These are phyloP conservation scores for Linnaemya tessellans DNA, from an alignment of 2,888 invertebrate species.

Conservation along the genomic window DNA sequence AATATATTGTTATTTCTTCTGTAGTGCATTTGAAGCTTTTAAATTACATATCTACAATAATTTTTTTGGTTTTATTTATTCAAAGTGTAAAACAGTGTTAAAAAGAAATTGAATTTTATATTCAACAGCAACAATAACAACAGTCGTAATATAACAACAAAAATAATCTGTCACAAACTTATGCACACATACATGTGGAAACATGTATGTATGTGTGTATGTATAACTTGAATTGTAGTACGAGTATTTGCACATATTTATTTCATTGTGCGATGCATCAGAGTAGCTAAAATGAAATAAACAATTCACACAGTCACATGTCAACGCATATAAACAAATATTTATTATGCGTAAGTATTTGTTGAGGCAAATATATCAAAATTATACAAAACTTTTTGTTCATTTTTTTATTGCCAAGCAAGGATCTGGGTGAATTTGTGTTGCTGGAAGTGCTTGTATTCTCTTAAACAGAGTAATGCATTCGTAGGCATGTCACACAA, in stretches of 20 bases:
- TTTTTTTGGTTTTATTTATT: background rate
- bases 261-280: constrained; percentile 45
- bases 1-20: background rate
- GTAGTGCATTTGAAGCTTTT: background rate
- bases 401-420: background rate
- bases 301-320: constrained; percentile 18
- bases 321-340: constrained; percentile 29
- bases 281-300: constrained; percentile 27
- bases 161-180: constrained; percentile 11
- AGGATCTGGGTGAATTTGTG: background rate
- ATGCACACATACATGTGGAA: too few relatives aligned
- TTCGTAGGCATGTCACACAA: constrained; percentile 20
- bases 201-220: background rate
- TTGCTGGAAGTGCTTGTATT: background rate
- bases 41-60: background rate
- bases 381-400: constrained; percentile 40
- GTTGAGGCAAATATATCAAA: constrained; percentile 53
- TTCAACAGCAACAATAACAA: constrained; percentile 27
- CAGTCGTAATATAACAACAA: constrained; percentile 17
- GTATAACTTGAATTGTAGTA: constrained; percentile 36
- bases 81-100: background rate
- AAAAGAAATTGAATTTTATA: constrained; percentile 7
- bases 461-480: background rate
- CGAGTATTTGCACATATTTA: constrained; percentile 25
- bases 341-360: constrained; percentile 50